phyloP scores from a whole-genome alignment of 2,888 invertebrate genomes.

The Thyatira batis region DNA sequence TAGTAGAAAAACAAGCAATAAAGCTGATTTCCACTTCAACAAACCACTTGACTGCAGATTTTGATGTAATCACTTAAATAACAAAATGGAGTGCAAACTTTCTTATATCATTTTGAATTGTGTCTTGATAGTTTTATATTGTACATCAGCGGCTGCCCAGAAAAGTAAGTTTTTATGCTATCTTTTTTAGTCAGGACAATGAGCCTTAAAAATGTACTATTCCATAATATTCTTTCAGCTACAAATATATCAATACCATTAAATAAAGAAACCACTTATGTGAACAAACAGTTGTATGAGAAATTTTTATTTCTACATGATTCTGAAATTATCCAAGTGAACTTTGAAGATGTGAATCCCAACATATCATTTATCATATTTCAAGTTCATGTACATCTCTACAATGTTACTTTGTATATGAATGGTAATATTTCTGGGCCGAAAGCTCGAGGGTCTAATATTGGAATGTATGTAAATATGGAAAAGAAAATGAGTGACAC shows the following conservation, averaged over 20 bases:
- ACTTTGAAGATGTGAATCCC: conserved; percentile 66
- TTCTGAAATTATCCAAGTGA: conserved; percentile 53
- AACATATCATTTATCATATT: conserved; percentile 81
- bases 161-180: no score
- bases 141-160: no score
- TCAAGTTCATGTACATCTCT: conserved; percentile 84
- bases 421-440: conserved; percentile 43
- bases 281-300: conserved; percentile 57
- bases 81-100: no score
- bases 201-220: not conserved
- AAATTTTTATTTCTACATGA: conserved; percentile 45
- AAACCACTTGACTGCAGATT: no score
- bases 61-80: no score
- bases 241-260: conserved; percentile 51
- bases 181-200: no score
- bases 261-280: conserved; percentile 43
- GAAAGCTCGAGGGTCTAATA: conserved; percentile 81
- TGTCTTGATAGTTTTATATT: no score
- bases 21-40: no score
- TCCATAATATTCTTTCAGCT: conserved; percentile 18
- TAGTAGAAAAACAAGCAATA: no score
- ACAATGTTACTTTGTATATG: conserved; percentile 81
- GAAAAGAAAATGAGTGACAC: conserved; percentile 40
- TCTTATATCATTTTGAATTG: no score
- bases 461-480: conserved; percentile 76